Evolutionary conservation across 2,113 vertebrate species (phyloP).

Genomic region (Sclerurus mexicanus): DNA sequence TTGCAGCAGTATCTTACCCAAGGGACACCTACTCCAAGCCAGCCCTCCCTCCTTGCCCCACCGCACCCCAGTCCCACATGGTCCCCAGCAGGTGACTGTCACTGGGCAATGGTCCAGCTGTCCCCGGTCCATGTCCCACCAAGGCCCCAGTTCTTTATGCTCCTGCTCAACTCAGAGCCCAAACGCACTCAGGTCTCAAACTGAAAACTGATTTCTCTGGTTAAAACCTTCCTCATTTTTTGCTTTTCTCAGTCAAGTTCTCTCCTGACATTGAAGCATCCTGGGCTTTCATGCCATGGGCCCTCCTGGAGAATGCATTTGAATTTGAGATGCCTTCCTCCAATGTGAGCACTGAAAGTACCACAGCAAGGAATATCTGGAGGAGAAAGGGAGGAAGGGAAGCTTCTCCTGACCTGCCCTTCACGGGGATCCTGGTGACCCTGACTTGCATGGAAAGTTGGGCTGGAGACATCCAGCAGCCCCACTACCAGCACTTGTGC

Average conservation of each 20-base stretch:
- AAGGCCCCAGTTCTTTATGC: background rate
- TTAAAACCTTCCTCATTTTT: background rate
- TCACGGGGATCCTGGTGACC: background rate
- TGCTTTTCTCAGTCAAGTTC: background rate
- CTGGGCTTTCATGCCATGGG: fast-evolving
- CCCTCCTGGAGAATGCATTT: background rate
- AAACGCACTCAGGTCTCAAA: background rate
- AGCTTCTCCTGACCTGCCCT: background rate
- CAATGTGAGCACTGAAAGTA: background rate
- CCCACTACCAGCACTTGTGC: background rate
- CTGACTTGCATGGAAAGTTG: background rate
- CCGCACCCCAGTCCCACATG: background rate
- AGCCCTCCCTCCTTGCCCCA: background rate
- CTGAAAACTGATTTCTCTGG: background rate
- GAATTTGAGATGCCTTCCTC: background rate
- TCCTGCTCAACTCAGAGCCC: background rate
- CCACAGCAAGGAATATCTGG: background rate
- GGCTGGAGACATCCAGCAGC: background rate
- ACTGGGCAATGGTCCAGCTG: background rate
- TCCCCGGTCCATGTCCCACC: background rate
- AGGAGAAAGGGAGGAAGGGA: background rate
- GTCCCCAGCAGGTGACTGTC: background rate
- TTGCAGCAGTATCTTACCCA: background rate
- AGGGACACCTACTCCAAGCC: background rate
- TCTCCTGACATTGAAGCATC: background rate